These are phyloP conservation scores for Cydia fagiglandana DNA, from an alignment of 1,140 invertebrate genomes.

Conservation along the genomic window DNA sequence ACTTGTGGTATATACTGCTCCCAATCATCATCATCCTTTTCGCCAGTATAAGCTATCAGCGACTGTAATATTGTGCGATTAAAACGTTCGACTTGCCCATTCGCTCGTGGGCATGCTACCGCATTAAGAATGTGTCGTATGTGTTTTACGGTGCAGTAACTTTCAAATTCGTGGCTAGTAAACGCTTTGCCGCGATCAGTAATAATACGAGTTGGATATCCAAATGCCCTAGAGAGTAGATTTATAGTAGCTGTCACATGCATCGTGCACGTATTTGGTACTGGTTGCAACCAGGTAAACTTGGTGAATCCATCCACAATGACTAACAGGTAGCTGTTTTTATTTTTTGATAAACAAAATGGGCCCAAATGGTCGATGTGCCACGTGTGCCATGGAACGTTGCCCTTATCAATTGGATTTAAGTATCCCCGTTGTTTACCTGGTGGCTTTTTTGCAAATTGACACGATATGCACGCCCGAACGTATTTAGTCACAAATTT, in stretches of 20 bases:
- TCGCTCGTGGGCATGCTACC: constrained; percentile 35
- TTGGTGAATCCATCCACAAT: constrained; percentile 12
- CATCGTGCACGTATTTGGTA: neutral
- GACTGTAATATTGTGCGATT: constrained; percentile 9
- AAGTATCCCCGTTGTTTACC: constrained; percentile 37
- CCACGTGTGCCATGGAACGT: constrained; percentile 39
- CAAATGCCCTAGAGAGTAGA: constrained; percentile 33
- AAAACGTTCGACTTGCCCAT: constrained; percentile 38
- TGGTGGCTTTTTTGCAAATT: constrained; percentile 31
- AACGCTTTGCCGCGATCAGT: constrained; percentile 38
- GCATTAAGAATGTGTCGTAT: constrained; percentile 35
- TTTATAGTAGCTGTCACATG: constrained; percentile 7
- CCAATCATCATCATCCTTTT: constrained; percentile 11
- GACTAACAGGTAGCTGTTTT: constrained; percentile 7
- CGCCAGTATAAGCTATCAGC: constrained; percentile 4
- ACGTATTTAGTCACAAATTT: constrained; percentile 28
- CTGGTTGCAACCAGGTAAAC: constrained; percentile 16
- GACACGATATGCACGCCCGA: constrained; percentile 19
- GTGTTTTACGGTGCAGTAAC: constrained; percentile 34
- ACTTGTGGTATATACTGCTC: constrained; percentile 29
- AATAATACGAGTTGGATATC: constrained; percentile 38
- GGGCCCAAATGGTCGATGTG: constrained; percentile 37
- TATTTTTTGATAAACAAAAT: neutral
- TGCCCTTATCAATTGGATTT: constrained; percentile 40
- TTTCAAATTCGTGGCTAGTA: constrained; percentile 36